Evolutionary conservation across 2,888 invertebrate species (phyloP).

Genomic region (Acleris holmiana): DNA sequence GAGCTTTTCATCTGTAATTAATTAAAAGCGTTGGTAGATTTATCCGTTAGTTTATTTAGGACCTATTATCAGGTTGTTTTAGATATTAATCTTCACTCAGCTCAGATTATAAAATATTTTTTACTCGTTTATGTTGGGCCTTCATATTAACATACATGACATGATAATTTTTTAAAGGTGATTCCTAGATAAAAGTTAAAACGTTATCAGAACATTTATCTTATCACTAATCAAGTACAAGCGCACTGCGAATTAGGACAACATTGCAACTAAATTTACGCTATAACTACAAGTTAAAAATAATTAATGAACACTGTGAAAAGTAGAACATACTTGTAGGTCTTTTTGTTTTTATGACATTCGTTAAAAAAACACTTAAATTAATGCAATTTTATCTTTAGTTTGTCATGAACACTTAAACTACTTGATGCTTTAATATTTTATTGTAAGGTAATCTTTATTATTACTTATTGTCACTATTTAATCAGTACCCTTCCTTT

Average conservation of each 20-base stretch:
- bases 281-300: background rate
- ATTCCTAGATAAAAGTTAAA: constrained; percentile 9
- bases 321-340: no score
- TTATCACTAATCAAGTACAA: constrained; percentile 27
- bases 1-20: constrained; percentile 14
- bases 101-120: no score
- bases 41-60: background rate
- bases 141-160: no score
- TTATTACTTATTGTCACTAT: background rate
- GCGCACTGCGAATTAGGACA: constrained; percentile 1
- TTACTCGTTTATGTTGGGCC: no score
- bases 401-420: no score
- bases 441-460: no score
- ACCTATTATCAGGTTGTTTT: background rate
- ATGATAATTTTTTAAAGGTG: background rate
- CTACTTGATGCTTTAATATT: no score
- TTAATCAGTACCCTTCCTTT: no score
- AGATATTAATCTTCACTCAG: background rate
- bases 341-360: no score
- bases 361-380: no score
- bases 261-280: background rate
- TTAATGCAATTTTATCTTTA: no score
- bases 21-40: background rate
- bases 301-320: no score
- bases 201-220: constrained; percentile 19